Evolutionary conservation across 1,140 invertebrate genomes (phyloP).

Genomic region (Manduca sexta): DNA sequence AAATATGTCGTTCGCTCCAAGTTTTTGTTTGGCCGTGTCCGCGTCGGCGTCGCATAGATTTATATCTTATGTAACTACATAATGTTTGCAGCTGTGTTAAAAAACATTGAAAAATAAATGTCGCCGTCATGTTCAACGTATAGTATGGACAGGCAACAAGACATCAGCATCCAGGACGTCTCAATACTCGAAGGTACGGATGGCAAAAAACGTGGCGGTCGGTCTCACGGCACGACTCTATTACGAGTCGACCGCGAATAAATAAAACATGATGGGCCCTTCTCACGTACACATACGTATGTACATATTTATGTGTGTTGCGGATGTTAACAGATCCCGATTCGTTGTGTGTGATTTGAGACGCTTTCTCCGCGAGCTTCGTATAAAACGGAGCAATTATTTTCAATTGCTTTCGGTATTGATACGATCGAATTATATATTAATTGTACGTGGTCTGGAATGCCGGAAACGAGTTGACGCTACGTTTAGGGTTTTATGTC

Average conservation of each 20-base stretch:
- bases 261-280: slow-evolving; percentile 72
- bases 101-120: slow-evolving; percentile 53
- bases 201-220: slow-evolving; percentile 63
- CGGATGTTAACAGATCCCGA: slow-evolving; percentile 58
- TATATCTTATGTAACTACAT: background rate
- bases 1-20: no score
- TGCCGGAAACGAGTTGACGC: no score
- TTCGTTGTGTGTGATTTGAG: slow-evolving; percentile 57
- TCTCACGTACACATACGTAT: slow-evolving; percentile 58
- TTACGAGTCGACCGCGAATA: slow-evolving; percentile 66
- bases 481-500: no score
- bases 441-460: no score
- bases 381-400: slow-evolving; percentile 24
- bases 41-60: background rate
- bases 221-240: slow-evolving; percentile 70
- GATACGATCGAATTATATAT: no score
- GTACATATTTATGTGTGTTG: slow-evolving; percentile 41
- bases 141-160: slow-evolving; percentile 64
- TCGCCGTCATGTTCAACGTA: slow-evolving; percentile 56
- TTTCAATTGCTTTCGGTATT: slow-evolving; percentile 7
- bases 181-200: slow-evolving; percentile 59
- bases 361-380: slow-evolving; percentile 30
- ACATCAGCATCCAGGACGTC: slow-evolving; percentile 67
- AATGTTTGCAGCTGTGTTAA: slow-evolving; percentile 2
- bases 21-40: background rate